A percentile compares a stretch with the other conserved stretches of the same genome.
Conservation (phyloP, 2,888 invertebrate species). For the Panzeria rudis region DNA sequence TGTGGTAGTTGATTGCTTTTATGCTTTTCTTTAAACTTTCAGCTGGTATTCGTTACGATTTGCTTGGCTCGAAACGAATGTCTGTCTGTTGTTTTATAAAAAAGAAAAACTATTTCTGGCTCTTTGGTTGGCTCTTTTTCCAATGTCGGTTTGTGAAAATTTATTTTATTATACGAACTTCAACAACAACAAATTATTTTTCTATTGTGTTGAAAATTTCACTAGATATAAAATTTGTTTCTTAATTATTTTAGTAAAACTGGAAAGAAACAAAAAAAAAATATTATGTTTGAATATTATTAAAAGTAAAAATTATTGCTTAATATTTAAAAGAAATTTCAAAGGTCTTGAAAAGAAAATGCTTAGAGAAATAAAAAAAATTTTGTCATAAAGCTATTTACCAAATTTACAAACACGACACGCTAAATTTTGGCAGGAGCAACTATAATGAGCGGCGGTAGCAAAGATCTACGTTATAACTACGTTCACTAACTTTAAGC, state of each 20-base stretch:
- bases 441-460: conserved; percentile 74
- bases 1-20: conserved; percentile 36
- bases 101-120: conserved; percentile 27
- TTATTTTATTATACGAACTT: conserved; percentile 9
- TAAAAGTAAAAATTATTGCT: conserved; percentile 2
- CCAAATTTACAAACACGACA: conserved; percentile 75
- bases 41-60: conserved; percentile 24
- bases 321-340: not conserved
- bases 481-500: conserved; percentile 84
- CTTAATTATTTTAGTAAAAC: conserved; percentile 46
- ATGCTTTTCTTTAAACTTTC: conserved; percentile 26
- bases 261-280: conserved; percentile 44
- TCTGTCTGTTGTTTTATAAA: not conserved
- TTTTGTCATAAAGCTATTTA: conserved; percentile 61
- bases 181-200: conserved; percentile 36
- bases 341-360: not conserved
- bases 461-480: conserved; percentile 80
- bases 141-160: conserved; percentile 62
- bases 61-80: conserved; percentile 22
- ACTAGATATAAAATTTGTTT: conserved; percentile 29
- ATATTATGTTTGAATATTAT: not conserved
- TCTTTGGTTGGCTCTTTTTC: conserved; percentile 60
- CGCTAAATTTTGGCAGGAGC: conserved; percentile 73
- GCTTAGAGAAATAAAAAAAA: not conserved
- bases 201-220: conserved; percentile 19